Percentiles rank a stretch among this genome's conserved stretches.
Conservation (phyloP, 2,797 vertebrate genomes). For the Liasis olivaceus region DNA sequence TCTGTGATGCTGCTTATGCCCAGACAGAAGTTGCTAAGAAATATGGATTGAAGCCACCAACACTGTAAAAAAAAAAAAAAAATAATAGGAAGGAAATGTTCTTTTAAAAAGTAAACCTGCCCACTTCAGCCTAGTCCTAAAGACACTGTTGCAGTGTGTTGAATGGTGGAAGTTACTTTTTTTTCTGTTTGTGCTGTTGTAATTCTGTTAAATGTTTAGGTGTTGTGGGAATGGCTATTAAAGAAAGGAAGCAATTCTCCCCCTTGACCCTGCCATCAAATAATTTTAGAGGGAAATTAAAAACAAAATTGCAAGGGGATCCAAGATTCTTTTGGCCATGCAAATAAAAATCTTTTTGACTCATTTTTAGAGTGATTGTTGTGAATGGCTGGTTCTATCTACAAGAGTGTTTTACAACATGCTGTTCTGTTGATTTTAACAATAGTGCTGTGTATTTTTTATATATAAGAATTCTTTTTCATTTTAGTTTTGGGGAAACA, state of each 20-base stretch:
- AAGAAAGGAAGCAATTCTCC: constrained; percentile 67
- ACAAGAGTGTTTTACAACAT: constrained; percentile 64
- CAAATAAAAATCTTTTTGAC: constrained; percentile 80
- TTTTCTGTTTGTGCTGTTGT: constrained; percentile 73
- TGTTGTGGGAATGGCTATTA: constrained; percentile 75
- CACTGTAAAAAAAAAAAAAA: constrained; percentile 79
- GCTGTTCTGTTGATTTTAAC: constrained; percentile 68
- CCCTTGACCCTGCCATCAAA: constrained; percentile 58
- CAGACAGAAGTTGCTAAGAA: constrained; percentile 99
- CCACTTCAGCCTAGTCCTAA: constrained; percentile 70
- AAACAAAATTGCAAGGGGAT: constrained; percentile 66
- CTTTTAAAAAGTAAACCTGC: constrained; percentile 68
- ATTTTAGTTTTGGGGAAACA: constrained; percentile 70
- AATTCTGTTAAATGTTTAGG: constrained; percentile 75
- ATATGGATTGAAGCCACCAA: constrained; percentile 97
- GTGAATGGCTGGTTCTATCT: constrained; percentile 68
- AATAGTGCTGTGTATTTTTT: constrained; percentile 72
- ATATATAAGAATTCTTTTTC: constrained; percentile 69
- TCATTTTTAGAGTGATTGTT: constrained; percentile 60
- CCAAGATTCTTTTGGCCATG: constrained; percentile 73
- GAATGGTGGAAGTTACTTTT: constrained; percentile 74
- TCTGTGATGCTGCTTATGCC: constrained; percentile 97
- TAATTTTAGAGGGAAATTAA: constrained; percentile 54
- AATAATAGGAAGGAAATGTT: constrained; percentile 59
- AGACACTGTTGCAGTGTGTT: constrained; percentile 71